Conservation (phyloP, 1,140 invertebrate species). For the Heliconius hewitsoni region DNA sequence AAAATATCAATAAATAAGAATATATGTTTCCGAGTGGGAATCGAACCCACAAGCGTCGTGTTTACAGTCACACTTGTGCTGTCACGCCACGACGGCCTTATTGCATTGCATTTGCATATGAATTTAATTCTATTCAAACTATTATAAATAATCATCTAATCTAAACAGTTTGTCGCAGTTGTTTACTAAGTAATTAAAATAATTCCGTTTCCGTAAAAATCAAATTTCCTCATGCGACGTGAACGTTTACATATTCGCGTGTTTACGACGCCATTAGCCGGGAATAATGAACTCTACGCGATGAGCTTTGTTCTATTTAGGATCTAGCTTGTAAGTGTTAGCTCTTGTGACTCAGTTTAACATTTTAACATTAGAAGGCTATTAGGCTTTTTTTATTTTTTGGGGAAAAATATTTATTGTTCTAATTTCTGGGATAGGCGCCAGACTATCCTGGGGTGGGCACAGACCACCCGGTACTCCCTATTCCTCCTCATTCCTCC, state of each 20-base stretch:
- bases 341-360: neutral
- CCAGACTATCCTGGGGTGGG: no score
- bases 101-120: neutral
- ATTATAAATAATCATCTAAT: neutral
- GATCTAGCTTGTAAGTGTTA: neutral
- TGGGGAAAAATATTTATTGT: no score
- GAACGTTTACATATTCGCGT: conserved; percentile 6
- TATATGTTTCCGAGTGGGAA: no score
- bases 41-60: no score
- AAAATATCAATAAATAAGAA: no score
- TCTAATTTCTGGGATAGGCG: no score
- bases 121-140: neutral
- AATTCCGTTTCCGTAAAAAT: conserved; percentile 8
- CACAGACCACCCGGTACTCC: no score
- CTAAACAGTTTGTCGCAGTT: neutral
- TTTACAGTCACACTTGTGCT: no score
- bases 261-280: conserved; percentile 9
- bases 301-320: neutral
- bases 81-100: neutral
- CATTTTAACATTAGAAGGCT: no score
- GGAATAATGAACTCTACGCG: conserved; percentile 9
- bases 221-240: conserved; percentile 2
- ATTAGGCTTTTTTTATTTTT: no score
- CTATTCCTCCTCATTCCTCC: no score
- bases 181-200: conserved; percentile 11